Base-by-base conservation (phyloP, 2,888 invertebrate species). In the Slavum lentiscoides region DNA sequence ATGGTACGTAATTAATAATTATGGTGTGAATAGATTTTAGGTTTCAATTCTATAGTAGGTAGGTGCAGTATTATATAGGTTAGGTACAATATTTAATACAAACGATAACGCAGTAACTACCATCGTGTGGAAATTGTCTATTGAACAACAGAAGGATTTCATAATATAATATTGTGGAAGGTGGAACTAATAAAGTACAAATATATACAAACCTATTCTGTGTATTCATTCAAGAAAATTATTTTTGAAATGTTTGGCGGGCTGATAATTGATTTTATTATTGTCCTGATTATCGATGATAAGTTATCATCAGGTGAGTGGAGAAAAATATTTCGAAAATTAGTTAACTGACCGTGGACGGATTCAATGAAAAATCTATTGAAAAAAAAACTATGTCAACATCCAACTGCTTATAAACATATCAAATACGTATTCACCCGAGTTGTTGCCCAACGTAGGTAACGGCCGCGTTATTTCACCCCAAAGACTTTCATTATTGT, bases 341-440 rank as follows among this genome's bases (percentile, higher is more conserved):
- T 55, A 17, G 6, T 19, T 19, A 30, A 53, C n/a, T 5, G 58
- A 39, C 39, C 58, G n/a, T 37, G 30, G 30, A 30, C 30, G 2
- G 53, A n/a, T n/a, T 74, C 49, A 19, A 62, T 30, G 62, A 74
- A 53, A 73, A 74, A 37, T 62, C 30, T 74, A 74, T 53, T 62
- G n/a, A 13, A 74, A n/a, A 74, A 62, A 30, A 23, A 21, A 55
- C 43, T 70, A 23, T 58, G 17, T 43, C 70, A 58, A 30, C 11
- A 9, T 0, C 6, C 21, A 67, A 67, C 6, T 21, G 21, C 21
- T 13, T 67, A 61, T 55, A 30, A 30, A 30, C 30, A 4, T 30
- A 30, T 55, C 7, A 55, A 1, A 3, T 55, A 55, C 19, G 19
- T 55, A 55, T 19, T 7, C 11, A 55, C 6, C 19, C 4, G 11